Evolutionary conservation across 2,797 vertebrate genomes (phyloP), one percentile per base, ranked within the genome.

Genomic region (Botia kubotai): DNA sequence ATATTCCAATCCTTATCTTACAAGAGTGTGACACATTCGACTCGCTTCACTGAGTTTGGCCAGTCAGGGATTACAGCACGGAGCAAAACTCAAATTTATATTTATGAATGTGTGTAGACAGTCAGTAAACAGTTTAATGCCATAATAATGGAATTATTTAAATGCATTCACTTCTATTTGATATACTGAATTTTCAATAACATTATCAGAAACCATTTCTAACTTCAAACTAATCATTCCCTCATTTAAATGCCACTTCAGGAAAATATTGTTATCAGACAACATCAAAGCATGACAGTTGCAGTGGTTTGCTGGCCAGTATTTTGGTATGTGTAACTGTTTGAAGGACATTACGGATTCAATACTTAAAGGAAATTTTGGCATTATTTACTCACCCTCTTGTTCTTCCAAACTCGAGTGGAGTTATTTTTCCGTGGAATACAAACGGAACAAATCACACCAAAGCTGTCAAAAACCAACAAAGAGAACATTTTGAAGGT

Each of bases 41-140:
- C 75, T 82, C 55, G 70, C 75, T 85, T 75, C 67, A 76, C 69
- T 77, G 74, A 76, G 73, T 74, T 55, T 80, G 82, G 77, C 77
- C 73, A 72, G 80, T 77, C 84, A 81, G 68, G 78, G 83, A 84
- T 84, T 84, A 85, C 86, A n/a, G 78, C 72, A 83, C 52, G 17
- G 26, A 72, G 63, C 33, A 85, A 69, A 76, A 78, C 76, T 80
- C 48, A 82, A 77, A 84, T 86, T 84, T 79, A 85, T 87, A 86
- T 86, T 87, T 83, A 86, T 86, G 81, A 87, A 87, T 74, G 73
- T 82, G 70, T 72, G 68, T 57, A 76, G 83, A 86, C 84, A 77
- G 71, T 79, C 62, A 57, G 77, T 75, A 77, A 83, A 85, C 80
- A 84, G 72, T 85, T 83, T 60, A 82, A 78, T 80, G 74, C 39